phyloP scores from a whole-genome alignment of 2,797 vertebrate species.

The Malurus splendens region DNA sequence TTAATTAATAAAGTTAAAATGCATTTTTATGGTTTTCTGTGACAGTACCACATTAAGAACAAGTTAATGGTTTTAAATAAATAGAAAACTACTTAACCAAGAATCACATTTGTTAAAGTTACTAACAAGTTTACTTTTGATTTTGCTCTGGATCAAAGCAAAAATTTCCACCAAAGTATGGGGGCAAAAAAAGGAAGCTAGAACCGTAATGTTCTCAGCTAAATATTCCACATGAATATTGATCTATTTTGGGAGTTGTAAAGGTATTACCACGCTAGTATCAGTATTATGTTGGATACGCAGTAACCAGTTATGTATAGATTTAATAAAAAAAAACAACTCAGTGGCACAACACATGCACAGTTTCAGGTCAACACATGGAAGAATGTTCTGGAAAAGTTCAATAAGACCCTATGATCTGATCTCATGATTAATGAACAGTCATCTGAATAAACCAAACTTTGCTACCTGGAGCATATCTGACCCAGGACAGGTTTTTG shows the following conservation, averaged over 20 bases:
- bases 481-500: neutral
- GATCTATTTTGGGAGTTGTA: neutral
- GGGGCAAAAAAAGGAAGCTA: too few relatives aligned
- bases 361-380: neutral
- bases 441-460: neutral
- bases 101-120: neutral
- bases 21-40: neutral
- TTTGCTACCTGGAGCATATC: neutral
- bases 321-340: neutral
- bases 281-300: neutral
- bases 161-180: neutral
- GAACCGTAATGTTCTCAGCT: neutral
- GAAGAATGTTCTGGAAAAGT: neutral
- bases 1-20: neutral
- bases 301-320: accelerated
- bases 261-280: neutral
- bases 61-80: neutral
- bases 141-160: neutral
- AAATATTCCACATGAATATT: neutral
- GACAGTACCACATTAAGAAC: neutral
- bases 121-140: neutral
- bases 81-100: neutral
- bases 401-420: neutral
- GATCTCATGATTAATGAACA: neutral
- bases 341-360: neutral